These are phyloP conservation scores for Corydoras maculifer DNA, from an alignment of 2,113 vertebrate species.

Conservation along the genomic window DNA sequence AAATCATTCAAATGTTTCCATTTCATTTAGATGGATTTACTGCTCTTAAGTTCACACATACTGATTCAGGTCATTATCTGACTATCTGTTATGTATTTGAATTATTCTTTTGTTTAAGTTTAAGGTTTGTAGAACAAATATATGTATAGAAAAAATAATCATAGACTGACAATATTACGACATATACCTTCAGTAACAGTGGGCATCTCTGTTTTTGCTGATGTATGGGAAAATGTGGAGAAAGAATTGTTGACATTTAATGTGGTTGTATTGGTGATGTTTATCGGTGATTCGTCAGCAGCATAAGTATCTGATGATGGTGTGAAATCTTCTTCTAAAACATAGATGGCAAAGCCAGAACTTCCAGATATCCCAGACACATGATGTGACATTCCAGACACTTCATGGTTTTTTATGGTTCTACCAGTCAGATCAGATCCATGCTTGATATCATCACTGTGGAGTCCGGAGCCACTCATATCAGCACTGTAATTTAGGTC, in stretches of 20 bases:
- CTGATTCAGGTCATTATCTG: too few relatives aligned
- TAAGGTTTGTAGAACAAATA: too few relatives aligned
- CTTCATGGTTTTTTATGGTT: conserved; percentile 65
- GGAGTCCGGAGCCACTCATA: too few relatives aligned
- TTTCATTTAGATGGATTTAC: too few relatives aligned
- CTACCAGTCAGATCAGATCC: conserved; percentile 63
- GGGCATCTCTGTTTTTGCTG: conserved; percentile 52
- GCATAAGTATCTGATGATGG: conserved; percentile 7
- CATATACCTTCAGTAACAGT: conserved; percentile 49
- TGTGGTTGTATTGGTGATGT: conserved; percentile 26
- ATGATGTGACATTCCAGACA: conserved; percentile 62
- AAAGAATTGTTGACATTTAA: conserved; percentile 52
- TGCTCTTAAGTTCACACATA: too few relatives aligned
- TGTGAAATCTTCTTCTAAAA: conserved; percentile 36
- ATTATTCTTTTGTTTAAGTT: too few relatives aligned
- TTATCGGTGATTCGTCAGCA: conserved; percentile 20
- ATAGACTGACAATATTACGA: background rate
- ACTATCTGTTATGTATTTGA: too few relatives aligned
- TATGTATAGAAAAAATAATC: too few relatives aligned
- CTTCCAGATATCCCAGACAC: conserved; percentile 62
- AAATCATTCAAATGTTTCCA: too few relatives aligned
- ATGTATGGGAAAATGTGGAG: conserved; percentile 45
- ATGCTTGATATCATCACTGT: too few relatives aligned
- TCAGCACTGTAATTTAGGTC: conserved; percentile 27
- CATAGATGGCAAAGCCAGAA: conserved; percentile 39